Evolutionary conservation across 1,140 invertebrate species (phyloP).

Genomic region (Telenomus remus): DNA sequence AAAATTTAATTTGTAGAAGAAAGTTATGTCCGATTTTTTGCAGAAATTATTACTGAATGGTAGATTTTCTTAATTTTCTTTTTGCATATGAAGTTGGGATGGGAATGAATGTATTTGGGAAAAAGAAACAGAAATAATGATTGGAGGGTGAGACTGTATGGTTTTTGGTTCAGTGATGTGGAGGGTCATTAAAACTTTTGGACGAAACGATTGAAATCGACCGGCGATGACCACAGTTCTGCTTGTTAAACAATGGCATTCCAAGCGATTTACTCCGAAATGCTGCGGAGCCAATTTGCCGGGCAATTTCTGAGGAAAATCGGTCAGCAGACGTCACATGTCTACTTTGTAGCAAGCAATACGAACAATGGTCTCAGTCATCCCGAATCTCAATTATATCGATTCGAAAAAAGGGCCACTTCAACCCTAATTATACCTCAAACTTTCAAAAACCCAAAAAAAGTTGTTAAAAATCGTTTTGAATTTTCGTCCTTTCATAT

Average conservation of each 20-base stretch:
- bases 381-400: slow-evolving; percentile 42
- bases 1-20: too few species aligned
- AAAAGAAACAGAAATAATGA: too few species aligned
- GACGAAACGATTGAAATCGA: background rate
- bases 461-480: too few species aligned
- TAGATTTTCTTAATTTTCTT: too few species aligned
- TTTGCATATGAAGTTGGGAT: too few species aligned
- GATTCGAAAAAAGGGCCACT: slow-evolving; percentile 43
- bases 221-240: slow-evolving; percentile 66
- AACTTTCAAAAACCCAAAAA: too few species aligned
- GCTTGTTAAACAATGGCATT: slow-evolving; percentile 73
- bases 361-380: slow-evolving; percentile 47
- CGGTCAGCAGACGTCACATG: slow-evolving; percentile 66
- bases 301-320: slow-evolving; percentile 74
- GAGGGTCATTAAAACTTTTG: background rate
- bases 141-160: background rate
- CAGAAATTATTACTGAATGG: too few species aligned
- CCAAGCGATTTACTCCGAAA: slow-evolving; percentile 72
- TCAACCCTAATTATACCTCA: background rate
- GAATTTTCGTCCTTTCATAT: too few species aligned
- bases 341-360: slow-evolving; percentile 47
- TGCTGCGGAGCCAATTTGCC: slow-evolving; percentile 67
- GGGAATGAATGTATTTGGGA: too few species aligned
- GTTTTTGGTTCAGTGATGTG: too few species aligned
- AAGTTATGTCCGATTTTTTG: too few species aligned